These are phyloP conservation scores for Scaptomyza pallida DNA, from an alignment of 1,140 invertebrate species.

Conservation along the genomic window DNA sequence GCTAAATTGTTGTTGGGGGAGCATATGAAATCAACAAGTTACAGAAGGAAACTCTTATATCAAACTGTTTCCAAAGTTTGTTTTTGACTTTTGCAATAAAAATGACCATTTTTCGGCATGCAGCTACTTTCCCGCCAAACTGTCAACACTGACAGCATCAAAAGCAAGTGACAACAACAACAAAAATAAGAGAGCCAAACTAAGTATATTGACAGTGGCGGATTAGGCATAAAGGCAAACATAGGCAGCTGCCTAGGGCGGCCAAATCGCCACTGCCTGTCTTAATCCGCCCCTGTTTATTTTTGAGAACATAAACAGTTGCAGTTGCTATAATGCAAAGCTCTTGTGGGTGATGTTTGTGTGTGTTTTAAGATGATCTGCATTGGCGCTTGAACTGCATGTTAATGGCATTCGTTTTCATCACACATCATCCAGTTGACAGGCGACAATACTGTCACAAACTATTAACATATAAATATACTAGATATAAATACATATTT, in stretches of 20 bases:
- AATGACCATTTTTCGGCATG: no score
- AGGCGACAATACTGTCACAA: conserved; percentile 30
- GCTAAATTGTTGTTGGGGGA: background rate
- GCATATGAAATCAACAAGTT: background rate
- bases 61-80: no score
- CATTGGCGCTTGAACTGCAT: conserved; percentile 37
- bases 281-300: no score
- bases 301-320: conserved; percentile 7
- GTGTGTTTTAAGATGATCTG: conserved; percentile 31
- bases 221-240: no score
- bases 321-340: background rate
- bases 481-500: background rate
- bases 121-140: no score
- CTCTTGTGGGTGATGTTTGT: conserved; percentile 4
- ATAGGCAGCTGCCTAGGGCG: no score
- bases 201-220: no score
- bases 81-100: no score
- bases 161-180: conserved; percentile 10
- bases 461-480: conserved; percentile 4
- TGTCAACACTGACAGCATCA: conserved; percentile 1
- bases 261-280: no score
- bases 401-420: conserved; percentile 38
- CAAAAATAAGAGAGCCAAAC: conserved; percentile 6
- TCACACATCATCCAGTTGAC: conserved; percentile 35
- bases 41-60: background rate